Evolutionary conservation across 2,888 invertebrate genomes (phyloP).

Genomic region (Agrilus cyanescens): DNA sequence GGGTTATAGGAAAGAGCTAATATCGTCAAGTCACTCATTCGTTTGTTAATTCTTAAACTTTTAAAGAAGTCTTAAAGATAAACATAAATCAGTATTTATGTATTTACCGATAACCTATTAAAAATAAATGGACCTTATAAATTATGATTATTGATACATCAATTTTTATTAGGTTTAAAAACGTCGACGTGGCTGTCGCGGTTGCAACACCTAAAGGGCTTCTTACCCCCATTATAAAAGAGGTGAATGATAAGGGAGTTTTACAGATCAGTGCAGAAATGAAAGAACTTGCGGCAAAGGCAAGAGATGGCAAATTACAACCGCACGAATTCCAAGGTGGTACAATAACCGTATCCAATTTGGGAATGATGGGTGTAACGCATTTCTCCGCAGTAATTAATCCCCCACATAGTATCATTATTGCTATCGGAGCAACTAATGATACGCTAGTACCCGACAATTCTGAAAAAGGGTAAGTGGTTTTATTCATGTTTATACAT

Average conservation of each 20-base stretch:
- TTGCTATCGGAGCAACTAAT: conserved; percentile 79
- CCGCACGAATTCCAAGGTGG: conserved; percentile 96
- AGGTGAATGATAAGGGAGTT: conserved; percentile 82
- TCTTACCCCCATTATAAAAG: conserved; percentile 92
- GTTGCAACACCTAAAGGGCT: conserved; percentile 91
- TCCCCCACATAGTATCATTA: conserved; percentile 89
- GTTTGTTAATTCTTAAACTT: background rate
- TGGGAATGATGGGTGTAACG: conserved; percentile 88
- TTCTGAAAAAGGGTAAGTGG: conserved; percentile 59
- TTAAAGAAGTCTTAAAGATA: background rate
- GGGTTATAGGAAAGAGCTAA: too few species aligned
- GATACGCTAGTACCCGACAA: conserved; percentile 63
- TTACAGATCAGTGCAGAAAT: conserved; percentile 70
- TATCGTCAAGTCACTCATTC: too few species aligned
- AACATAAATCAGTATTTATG: background rate
- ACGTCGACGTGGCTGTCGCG: conserved; percentile 93
- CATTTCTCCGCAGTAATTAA: conserved; percentile 90
- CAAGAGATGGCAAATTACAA: conserved; percentile 77
- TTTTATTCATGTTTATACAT: background rate
- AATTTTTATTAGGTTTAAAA: conserved; percentile 53
- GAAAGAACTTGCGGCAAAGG: conserved; percentile 71
- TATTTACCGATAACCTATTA: background rate
- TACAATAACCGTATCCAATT: conserved; percentile 86
- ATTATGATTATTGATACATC: background rate
- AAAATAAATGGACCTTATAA: too few species aligned